These are phyloP conservation scores for Enteromius anoplus DNA, from an alignment of 2,797 vertebrate genomes.

Conservation along the genomic window DNA sequence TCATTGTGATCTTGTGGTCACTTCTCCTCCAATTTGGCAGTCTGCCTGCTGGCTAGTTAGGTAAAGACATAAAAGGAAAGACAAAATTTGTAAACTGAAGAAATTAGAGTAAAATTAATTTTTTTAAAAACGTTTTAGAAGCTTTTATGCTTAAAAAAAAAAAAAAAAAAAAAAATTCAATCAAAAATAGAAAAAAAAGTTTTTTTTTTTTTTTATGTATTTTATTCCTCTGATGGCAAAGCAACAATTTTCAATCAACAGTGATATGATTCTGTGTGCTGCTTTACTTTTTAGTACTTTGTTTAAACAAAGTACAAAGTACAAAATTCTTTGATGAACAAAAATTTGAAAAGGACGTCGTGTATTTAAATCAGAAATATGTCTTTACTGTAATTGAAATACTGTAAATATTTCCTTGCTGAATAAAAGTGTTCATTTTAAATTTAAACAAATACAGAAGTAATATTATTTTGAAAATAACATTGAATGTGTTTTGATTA, in stretches of 20 bases:
- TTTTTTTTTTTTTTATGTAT: not conserved
- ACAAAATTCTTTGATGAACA: not conserved
- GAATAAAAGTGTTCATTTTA: not conserved
- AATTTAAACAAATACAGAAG: not conserved
- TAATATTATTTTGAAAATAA: not conserved
- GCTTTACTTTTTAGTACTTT: not conserved
- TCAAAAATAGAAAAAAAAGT: not conserved
- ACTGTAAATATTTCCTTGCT: not conserved
- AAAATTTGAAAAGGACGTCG: not conserved
- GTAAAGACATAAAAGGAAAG: not conserved
- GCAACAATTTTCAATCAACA: not conserved
- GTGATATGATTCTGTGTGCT: not conserved
- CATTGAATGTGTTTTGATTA: not conserved
- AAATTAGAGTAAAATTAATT: not conserved
- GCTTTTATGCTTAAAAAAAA: not conserved
- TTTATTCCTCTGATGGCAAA: not conserved
- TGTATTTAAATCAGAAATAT: not conserved
- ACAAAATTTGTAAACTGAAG: not conserved
- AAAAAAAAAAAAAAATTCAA: not conserved
- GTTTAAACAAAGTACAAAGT: too few relatives aligned
- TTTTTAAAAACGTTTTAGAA: not conserved
- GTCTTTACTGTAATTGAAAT: not conserved
- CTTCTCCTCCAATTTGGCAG: not conserved
- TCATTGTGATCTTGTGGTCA: slow-evolving; percentile 3
- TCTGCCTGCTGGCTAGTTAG: not conserved